Base-by-base conservation (phyloP, 2,113 vertebrate genomes). In the Notarius lentiginosus region DNA sequence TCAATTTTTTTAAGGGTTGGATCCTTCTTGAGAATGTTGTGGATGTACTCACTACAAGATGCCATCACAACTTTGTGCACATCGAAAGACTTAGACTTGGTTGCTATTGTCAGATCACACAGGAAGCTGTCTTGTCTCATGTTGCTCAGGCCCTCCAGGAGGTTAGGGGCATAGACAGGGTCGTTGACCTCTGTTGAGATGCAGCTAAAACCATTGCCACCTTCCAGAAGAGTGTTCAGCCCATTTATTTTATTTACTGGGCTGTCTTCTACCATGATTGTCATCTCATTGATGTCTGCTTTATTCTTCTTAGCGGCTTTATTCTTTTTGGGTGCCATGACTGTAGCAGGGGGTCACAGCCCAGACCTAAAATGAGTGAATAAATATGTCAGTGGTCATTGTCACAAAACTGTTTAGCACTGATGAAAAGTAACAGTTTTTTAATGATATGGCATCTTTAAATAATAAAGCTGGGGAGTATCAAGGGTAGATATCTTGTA, bases 291-390 rank as follows among this genome's bases (percentile, higher is more conserved):
- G 84, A 98, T 95, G 68, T 97, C 97, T 81, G 94, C 93, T 94
- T 98, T 99, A 91, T 92, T 99, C 94, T 99, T 99, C 91, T 96
- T 99, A 87, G 95, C 93, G 15, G 95, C 91, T 96, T 99, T 99
- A 92, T 91, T 96, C 97, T 98, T 99, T 95, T 99, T 99, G 86
- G 98, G 98, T 92, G 98, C 98, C 98, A 99, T 99, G 95, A 93
- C 95, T 96, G 96, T 91, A 94, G 95, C 90, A 90, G 91, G 90
- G 89, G 94, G 94, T 95, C 92, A 94, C 96, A 96, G 96, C 95
- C 95, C 95, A 95, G 92, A 95, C 91, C 92, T 95, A 92, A 87
- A 55, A 77, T 55, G 75, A 89, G 9, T 24, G 7, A 81, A 83
- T 56, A 65, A 56, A 83, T 18, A 65, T 56, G 2, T 70, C 8